Base-by-base conservation (phyloP, 2,797 vertebrate genomes). In the Clarias fuscus region DNA sequence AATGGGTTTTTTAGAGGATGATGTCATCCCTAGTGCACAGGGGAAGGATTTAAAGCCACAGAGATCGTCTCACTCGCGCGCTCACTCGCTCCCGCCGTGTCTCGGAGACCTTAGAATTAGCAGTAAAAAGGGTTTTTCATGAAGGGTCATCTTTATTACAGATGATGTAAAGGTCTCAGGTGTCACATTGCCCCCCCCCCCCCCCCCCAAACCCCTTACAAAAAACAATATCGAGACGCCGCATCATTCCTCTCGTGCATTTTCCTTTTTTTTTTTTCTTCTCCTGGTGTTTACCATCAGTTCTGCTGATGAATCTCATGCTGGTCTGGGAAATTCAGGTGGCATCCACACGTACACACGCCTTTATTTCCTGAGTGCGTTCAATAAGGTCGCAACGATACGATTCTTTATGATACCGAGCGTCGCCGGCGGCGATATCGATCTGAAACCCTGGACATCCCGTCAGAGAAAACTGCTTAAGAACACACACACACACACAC, bases 1-100 rank as follows among this genome's bases (percentile, higher is more conserved):
- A 94, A 94, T 94, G 91, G 89, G 72, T 90, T 91, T 86, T 83
- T 88, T 61, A 87, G 88, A 91, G 86, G 89, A 90, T 91, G 92
- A 90, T 93, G 91, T 90, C 90, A 89, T 90, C 85, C 68, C 89
- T 85, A 80, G 73, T 90, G 86, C 85, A 90, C 89, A 87, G 84
- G 86, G 79, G 85, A 70, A 85, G 73, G 83, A 90, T 89, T 91
- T 88, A 92, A 90, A 91, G 90, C 88, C 80, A 88, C 90, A 89
- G 89, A 72, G 83, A 64, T 81, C 0, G 37, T 48, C 83, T 84
- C 59, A 14, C 64, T 61, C n/a, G 1, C n/a, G 37, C 59, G 22
- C 64, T 61, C n/a, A 53, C 48, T 53, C 40, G 22, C 65, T 61
- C n/a, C 2, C 59, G 40, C 56, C 71, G 8, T 5, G 1, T 79